Evolutionary conservation across 2,888 invertebrate species (phyloP).

Genomic region (Notodonta ziczac): DNA sequence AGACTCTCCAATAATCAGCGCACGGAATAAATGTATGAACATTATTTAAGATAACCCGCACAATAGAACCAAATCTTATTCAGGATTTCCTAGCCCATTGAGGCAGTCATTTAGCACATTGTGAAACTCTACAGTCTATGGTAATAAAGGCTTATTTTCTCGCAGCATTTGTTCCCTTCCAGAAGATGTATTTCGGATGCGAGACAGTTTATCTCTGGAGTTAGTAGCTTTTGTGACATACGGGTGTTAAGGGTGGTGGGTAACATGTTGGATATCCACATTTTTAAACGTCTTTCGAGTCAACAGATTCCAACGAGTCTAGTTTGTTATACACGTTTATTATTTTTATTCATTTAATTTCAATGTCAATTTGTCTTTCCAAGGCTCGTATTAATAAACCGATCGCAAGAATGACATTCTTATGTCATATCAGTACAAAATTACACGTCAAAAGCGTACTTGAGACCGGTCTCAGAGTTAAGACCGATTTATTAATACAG

Average conservation of each 20-base stretch:
- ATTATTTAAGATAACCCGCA: conserved; percentile 30
- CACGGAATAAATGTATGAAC: conserved; percentile 19
- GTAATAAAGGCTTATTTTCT: conserved; percentile 73
- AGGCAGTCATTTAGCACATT: conserved; percentile 59
- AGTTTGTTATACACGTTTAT: too few relatives aligned
- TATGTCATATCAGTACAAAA: too few relatives aligned
- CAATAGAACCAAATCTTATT: conserved; percentile 45
- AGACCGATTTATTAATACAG: too few relatives aligned
- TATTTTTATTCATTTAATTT: too few relatives aligned
- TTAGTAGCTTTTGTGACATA: conserved; percentile 52
- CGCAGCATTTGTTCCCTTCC: conserved; percentile 74
- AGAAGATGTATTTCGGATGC: conserved; percentile 75
- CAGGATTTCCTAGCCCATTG: conserved; percentile 47
- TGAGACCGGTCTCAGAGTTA: too few relatives aligned
- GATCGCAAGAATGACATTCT: too few relatives aligned
- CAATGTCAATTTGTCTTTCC: too few relatives aligned
- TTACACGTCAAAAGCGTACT: too few relatives aligned
- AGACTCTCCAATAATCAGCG: conserved; percentile 19
- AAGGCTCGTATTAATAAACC: too few relatives aligned
- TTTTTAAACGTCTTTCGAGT: too few relatives aligned
- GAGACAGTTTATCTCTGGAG: conserved; percentile 69
- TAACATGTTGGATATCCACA: not conserved
- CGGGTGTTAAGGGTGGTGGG: conserved; percentile 12
- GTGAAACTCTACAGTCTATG: conserved; percentile 43
- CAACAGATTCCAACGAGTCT: too few relatives aligned